Conservation (phyloP, 2,888 invertebrate species). For the Thymelicus sylvestris region DNA sequence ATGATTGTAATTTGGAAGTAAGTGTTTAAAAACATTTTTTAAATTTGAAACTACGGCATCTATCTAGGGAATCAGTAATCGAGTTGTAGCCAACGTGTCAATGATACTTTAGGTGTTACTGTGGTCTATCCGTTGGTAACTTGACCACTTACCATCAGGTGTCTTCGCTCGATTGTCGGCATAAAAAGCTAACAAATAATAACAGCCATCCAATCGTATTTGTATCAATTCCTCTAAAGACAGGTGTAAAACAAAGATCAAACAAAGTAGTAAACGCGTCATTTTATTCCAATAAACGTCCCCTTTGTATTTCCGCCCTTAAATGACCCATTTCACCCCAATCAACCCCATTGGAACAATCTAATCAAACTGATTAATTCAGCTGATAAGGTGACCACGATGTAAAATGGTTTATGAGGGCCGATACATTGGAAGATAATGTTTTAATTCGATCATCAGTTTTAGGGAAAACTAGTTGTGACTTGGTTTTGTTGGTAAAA, state of each 20-base stretch:
- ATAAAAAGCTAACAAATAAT: neutral
- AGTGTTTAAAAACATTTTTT: too few species aligned
- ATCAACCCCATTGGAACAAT: slow-evolving; percentile 38
- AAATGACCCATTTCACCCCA: slow-evolving; percentile 39
- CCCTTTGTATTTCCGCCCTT: slow-evolving; percentile 40
- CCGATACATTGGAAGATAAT: slow-evolving; percentile 33
- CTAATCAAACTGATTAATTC: slow-evolving; percentile 40
- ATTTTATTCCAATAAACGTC: slow-evolving; percentile 38
- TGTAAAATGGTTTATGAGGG: slow-evolving; percentile 42
- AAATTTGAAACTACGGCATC: too few species aligned
- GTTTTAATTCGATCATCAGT: slow-evolving; percentile 30
- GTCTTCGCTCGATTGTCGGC: too few species aligned
- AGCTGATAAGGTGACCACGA: slow-evolving; percentile 38
- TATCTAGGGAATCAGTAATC: too few species aligned
- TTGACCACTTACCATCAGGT: too few species aligned
- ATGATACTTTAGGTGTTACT: too few species aligned
- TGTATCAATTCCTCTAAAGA: slow-evolving; percentile 41
- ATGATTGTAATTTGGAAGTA: neutral
- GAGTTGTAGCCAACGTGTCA: too few species aligned
- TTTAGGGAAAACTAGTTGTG: neutral
- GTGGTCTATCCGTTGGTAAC: too few species aligned
- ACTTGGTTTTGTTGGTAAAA: too few species aligned
- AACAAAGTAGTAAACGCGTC: slow-evolving; percentile 19
- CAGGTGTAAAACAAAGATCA: slow-evolving; percentile 42
- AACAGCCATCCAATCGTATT: neutral